Conservation (phyloP, 2,797 vertebrate genomes). For the Danio albolineatus region DNA sequence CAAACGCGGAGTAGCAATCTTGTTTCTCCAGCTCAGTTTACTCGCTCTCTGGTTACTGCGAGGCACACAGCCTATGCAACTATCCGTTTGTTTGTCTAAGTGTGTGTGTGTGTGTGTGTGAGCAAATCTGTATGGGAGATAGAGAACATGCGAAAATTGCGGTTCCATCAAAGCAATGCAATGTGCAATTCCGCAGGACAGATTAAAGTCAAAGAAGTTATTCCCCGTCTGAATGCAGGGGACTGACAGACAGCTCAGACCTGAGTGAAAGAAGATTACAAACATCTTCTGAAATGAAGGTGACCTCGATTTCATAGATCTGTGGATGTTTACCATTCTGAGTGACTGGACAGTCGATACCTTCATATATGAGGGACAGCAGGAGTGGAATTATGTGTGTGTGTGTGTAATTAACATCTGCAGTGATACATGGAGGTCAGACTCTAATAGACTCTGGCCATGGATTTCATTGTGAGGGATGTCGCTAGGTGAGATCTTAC, state of each 20-base stretch:
- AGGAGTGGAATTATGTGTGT: conserved; percentile 24
- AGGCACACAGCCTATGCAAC: conserved; percentile 36
- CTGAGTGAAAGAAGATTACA: conserved; percentile 49
- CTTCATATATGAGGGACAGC: conserved; percentile 43
- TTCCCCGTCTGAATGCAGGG: conserved; percentile 32
- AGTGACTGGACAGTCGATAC: conserved; percentile 46
- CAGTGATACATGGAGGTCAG: conserved; percentile 48
- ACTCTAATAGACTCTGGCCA: conserved; percentile 44
- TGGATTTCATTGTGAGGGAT: conserved; percentile 34
- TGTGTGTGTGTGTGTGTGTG: conserved; percentile 18
- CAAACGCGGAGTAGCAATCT: conserved; percentile 54
- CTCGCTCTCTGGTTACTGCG: conserved; percentile 49
- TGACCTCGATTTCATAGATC: conserved; percentile 55
- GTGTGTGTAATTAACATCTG: conserved; percentile 56
- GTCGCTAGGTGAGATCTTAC: conserved; percentile 50
- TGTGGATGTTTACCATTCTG: conserved; percentile 50
- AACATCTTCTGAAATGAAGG: conserved; percentile 44
- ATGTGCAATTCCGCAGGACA: conserved; percentile 48
- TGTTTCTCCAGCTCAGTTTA: conserved; percentile 51
- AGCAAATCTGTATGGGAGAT: conserved; percentile 21
- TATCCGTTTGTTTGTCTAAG: conserved; percentile 35
- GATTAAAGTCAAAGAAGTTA: conserved; percentile 51
- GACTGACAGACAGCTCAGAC: conserved; percentile 41
- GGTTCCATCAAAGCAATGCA: conserved; percentile 49
- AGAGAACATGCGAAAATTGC: conserved; percentile 33